Evolutionary conservation across 2,888 invertebrate genomes (phyloP), one percentile per base, ranked within the genome.

Genomic region (Cryptosula pallasiana): DNA sequence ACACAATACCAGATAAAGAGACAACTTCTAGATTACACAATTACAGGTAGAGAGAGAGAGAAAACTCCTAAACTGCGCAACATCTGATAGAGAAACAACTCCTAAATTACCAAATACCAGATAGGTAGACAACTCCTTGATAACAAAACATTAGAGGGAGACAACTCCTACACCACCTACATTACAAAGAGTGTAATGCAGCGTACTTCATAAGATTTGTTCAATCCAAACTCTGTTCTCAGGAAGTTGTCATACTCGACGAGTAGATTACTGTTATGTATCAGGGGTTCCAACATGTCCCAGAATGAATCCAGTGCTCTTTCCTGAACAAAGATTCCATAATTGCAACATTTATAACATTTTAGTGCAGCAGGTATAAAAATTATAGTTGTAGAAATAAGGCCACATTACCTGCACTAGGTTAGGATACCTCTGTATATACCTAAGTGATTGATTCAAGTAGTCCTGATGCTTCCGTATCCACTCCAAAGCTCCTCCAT

Each of bases 401-500:
- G n/a, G n/a, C n/a, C n/a, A n/a, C n/a, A n/a, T 70, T 36, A 70
- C 70, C 25, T 70, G 70, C 23, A 70, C 32, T 13, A 70, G 3
- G 45, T 70, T 70, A 5, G 70, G 70, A 32, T 70, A 70, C 16
- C 70, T 36, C 70, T 70, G 70, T 23, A 70, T 32, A 36, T 54
- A 70, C 23, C 70, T 36, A 5, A 70, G 5, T 2, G 70, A 36
- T 45, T 36, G 36, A 25, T 70, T 54, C 23, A 70, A 23, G 45
- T 70, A 36, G 9, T 70, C 70, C 27, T 54, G 70, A 36, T 70
- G 70, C 29, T 70, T 70, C 70, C 27, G n/a, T 32, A 70, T 23
- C 70, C 70, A 70, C 23, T 70, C 70, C 45, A 70, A 25, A 54
- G 70, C 70, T 54, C 70, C 70, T 13, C 70, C 70, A 29, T 70